These are phyloP conservation scores for Osmerus mordax DNA, from an alignment of 2,113 vertebrate genomes.

Conservation along the genomic window DNA sequence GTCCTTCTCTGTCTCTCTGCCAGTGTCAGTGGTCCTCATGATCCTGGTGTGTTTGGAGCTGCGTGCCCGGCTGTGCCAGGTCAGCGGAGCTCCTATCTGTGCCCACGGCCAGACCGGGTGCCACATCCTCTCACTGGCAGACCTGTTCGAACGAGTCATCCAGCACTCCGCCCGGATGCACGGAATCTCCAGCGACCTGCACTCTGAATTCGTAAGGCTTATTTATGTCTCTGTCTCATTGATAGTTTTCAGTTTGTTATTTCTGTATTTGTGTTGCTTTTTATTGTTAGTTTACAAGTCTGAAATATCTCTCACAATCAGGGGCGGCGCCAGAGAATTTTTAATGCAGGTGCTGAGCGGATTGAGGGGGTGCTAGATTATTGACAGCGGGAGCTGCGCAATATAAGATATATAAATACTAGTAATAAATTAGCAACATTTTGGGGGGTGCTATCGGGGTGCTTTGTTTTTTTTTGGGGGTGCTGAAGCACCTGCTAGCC, in stretches of 20 bases:
- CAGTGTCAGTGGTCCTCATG: conserved; percentile 44
- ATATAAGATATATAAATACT: no score
- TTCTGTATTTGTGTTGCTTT: neutral
- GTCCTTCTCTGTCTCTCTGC: neutral
- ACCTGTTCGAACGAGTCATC: conserved; percentile 77
- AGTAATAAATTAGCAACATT: no score
- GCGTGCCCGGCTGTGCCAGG: conserved; percentile 14
- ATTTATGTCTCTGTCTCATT: neutral
- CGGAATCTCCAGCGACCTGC: conserved; percentile 72
- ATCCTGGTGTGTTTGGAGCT: conserved; percentile 53
- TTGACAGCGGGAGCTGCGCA: no score
- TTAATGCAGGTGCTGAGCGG: no score
- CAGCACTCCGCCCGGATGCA: conserved; percentile 77
- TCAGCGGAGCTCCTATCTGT: conserved; percentile 55
- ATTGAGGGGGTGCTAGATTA: no score
- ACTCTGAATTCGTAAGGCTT: conserved; percentile 69
- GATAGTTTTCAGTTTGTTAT: neutral
- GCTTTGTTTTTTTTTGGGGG: no score
- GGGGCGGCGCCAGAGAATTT: no score
- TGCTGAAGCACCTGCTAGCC: no score
- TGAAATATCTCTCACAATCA: neutral
- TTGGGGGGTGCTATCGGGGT: no score
- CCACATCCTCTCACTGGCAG: conserved; percentile 60
- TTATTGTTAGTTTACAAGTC: neutral
- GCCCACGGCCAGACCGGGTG: conserved; percentile 50